Evolutionary conservation across 2,888 invertebrate species (phyloP), one percentile per base, ranked within the genome.

Genomic region (Hypena proboscidalis): DNA sequence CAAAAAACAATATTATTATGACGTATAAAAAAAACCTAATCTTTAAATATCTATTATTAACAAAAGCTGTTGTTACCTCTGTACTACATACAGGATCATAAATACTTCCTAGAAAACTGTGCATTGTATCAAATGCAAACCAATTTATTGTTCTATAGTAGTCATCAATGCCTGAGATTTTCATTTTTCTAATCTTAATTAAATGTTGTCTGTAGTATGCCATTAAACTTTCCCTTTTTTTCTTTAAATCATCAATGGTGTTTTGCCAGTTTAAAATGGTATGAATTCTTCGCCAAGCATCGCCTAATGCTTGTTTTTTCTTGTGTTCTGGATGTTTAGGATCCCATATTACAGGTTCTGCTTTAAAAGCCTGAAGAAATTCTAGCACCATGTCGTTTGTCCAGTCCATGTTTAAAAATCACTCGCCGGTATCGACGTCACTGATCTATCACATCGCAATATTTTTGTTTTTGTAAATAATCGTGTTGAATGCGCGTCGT

Each of bases 151-250:
- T 11, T 5, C 13, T 11, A 6, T 26, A 11, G 25, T 26, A 11
- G n/a, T 11, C 25, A 13, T 0, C 4, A 4, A 2, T 6, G 4
- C 25, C 25, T 5, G 13, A 11, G 2, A 6, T 6, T 11, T 6
- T 26, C 2, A 21, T 17, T 26, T 19, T 26, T 14, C 21, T 36
- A 7, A 26, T 36, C 19, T 36, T 36, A 25, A 26, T 25, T 7
- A 36, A 13, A 36, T 26, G 26, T 4, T 5, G n/a, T 19, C 26
- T 36, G 26, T 36, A 36, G 10, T 25, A 19, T 22, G 35, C 22
- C 35, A 36, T 26, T 20, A 36, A 36, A 9, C 21, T 11, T 9
- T 36, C 26, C 10, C 13, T 26, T 36, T 36, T 34, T 15, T 14
- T 34, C 10, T 34, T 34, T 8, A 34, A 8, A 7, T 34, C 34